Evolutionary conservation across 2,888 invertebrate genomes (phyloP), one percentile per base, ranked within the genome.

Genomic region (Sturmia bella): DNA sequence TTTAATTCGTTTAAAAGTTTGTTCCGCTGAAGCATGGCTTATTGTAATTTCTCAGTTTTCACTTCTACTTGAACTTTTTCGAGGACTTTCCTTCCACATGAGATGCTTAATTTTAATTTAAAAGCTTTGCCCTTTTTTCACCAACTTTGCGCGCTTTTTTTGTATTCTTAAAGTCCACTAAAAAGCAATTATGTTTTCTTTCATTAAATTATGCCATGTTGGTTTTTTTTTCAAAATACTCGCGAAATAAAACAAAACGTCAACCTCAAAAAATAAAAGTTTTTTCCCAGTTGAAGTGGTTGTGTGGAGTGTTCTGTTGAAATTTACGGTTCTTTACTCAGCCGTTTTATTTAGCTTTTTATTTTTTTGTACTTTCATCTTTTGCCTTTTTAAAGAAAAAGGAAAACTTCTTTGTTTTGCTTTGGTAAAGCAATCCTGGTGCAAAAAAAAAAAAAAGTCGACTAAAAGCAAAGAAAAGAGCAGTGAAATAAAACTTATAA

Each of bases 181-280:
- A 68, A 69, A 81, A 77, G 81, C 73, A 73, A 81, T 81, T 81
- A 57, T 63, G 24, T 13, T 61, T 57, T 70, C 32, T 57, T 54
- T 37, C 41, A 32, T 80, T 76, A 70, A 80, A 75, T 80, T 75
- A 80, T 52, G 19, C 41, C 69, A 57, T 45, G 50, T 69, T 56
- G 69, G 21, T 32, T 59, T 59, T 19, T n/a, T 59, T 59, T 19
- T n/a, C 9, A 11, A 57, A 73, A 54, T n/a, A 32, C 19, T 11
- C 9, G 57, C 37, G n/a, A 12, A 9, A 52, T 64, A 59, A 39
- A 59, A 59, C 21, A 57, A 39, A 37, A 48, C 17, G 7, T 37
- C 27, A 52, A 52, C 21, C 43, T 17, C 9, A 61, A 68, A 72
- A 63, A 32, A 61, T 70, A 66, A 50, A 39, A 63, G 45, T 52